Base-by-base conservation (phyloP, 2,113 vertebrate genomes). In the Mirounga angustirostris region DNA sequence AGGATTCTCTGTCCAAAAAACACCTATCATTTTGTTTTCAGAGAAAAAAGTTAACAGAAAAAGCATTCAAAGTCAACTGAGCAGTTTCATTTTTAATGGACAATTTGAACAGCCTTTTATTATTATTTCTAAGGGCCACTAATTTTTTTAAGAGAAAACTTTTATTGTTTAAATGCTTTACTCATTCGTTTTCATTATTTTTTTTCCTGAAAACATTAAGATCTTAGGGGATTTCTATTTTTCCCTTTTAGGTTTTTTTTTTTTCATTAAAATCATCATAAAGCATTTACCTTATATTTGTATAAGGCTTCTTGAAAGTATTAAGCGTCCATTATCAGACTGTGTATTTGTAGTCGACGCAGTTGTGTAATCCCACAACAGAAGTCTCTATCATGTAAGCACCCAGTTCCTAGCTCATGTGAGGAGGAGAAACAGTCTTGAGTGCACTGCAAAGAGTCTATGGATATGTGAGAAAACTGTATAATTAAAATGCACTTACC, bases 401-500 rank as follows among this genome's bases (percentile, higher is more conserved):
- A 88, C 36, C 63, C 46, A 88, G 50, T 61, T 96, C 33, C 61
- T 88, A 54, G 50, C 19, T 65, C 18, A 76, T 50, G 22, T 52
- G 22, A 83, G 54, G 59, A 80, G 59, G 7, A 97, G 50, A 95
- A 85, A 94, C 3, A 79, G n/a, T n/a, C 33, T 69, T 96, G 59
- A 89, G 15, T 73, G n/a, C 3, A 85, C 33, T n/a, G 65, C 19
- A 8, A 18, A 94, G 71, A 30, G 18, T 93, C 69, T 86, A 8
- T 63, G 54, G 6, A 67, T 59, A 86, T 67, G 1, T 10, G 59
- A 97, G 19, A 78, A 94, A 92, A 94, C 26, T 58, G 33, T 14
- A 36, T 58, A 94, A 63, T 92, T 95, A 97, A 97, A 97, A 88
- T 82, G 96, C 7, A 98, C 99, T 98, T 86, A 99, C 99, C 99